Conservation (phyloP, 2,797 vertebrate species). For the Hoplostethus atlanticus region DNA sequence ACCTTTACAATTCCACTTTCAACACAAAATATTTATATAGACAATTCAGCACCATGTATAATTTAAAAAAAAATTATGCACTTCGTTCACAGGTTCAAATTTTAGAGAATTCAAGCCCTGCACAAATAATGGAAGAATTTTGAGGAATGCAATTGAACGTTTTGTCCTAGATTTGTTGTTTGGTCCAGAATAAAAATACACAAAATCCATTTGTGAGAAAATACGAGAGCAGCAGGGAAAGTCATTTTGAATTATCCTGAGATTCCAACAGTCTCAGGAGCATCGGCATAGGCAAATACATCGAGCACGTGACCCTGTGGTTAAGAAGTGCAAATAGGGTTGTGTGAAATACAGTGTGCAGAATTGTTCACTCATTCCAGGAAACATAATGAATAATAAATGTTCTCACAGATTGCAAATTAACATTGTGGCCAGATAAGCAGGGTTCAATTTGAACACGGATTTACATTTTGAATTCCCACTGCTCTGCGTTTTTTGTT, state of each 20-base stretch:
- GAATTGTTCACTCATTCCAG: constrained; percentile 61
- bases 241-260: neutral
- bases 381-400: constrained; percentile 76
- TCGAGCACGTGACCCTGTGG: constrained; percentile 40
- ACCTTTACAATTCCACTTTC: constrained; percentile 35
- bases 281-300: constrained; percentile 18
- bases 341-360: constrained; percentile 58
- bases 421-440: constrained; percentile 74
- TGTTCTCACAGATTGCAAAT: constrained; percentile 74
- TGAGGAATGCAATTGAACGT: neutral
- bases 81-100: constrained; percentile 12
- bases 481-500: constrained; percentile 26
- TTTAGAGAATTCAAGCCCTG: neutral
- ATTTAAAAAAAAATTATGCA: constrained; percentile 14
- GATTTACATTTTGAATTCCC: constrained; percentile 65
- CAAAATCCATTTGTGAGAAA: constrained; percentile 3
- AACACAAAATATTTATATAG: constrained; percentile 31
- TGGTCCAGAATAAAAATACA: constrained; percentile 7
- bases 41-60: constrained; percentile 22
- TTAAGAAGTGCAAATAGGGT: constrained; percentile 70
- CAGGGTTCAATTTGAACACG: constrained; percentile 68
- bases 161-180: constrained; percentile 5
- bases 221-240: constrained; percentile 4
- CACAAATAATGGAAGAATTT: neutral
- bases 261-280: constrained; percentile 1